These are phyloP conservation scores for Leuciscus waleckii DNA, from an alignment of 2,797 vertebrate species.

Conservation along the genomic window DNA sequence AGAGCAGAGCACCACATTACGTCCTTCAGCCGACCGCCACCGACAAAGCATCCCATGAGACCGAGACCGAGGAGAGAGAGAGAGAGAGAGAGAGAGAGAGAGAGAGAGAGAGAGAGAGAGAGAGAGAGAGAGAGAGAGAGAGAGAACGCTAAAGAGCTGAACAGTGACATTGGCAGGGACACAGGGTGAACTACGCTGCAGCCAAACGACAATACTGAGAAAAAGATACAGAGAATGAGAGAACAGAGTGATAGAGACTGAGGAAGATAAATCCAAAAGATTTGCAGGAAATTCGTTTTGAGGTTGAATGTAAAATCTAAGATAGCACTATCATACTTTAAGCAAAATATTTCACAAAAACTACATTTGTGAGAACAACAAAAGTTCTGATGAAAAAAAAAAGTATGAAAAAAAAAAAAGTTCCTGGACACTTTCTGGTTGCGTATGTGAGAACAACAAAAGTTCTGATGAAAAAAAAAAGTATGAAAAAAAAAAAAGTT, in stretches of 20 bases:
- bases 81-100: constrained; percentile 31
- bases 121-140: constrained; percentile 31
- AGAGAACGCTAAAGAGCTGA: constrained; percentile 22
- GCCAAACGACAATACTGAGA: constrained; percentile 7
- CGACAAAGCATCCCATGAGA: constrained; percentile 56
- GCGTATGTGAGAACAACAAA: background rate
- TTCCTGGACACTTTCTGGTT: background rate
- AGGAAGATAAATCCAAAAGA: background rate
- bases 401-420: background rate
- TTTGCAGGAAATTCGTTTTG: background rate
- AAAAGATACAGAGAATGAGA: constrained; percentile 27
- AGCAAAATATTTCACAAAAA: background rate
- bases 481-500: background rate
- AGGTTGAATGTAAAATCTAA: background rate
- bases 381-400: background rate
- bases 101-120: constrained; percentile 31
- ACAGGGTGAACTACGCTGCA: constrained; percentile 27
- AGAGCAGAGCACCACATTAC: constrained; percentile 27
- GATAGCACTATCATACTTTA: background rate
- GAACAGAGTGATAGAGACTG: constrained; percentile 14
- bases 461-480: background rate
- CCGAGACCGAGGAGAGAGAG: constrained; percentile 30
- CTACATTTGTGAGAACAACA: background rate
- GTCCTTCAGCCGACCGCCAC: constrained; percentile 65
- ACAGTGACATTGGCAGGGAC: constrained; percentile 31